Evolutionary conservation across 2,113 vertebrate species (phyloP).

Genomic region (Passer domesticus): DNA sequence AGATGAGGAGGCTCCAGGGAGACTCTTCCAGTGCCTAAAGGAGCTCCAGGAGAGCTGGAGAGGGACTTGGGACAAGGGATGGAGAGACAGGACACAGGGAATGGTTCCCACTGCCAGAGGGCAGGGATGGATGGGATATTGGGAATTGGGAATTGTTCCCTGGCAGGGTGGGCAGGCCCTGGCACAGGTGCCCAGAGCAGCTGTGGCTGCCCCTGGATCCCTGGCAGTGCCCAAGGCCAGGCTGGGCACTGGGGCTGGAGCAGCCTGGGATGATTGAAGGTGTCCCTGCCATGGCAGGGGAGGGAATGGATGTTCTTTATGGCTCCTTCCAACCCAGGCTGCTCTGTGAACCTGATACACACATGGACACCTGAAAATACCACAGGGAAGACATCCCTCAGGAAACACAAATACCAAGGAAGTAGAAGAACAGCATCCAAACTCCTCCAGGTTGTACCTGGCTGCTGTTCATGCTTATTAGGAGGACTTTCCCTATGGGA

Average conservation of each 20-base stretch:
- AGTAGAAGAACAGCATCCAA: neutral
- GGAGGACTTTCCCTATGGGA: neutral
- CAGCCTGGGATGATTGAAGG: fast-evolving
- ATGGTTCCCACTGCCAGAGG: neutral
- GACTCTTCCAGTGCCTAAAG: neutral
- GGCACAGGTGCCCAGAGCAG: neutral
- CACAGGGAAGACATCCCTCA: neutral
- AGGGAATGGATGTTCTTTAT: fast-evolving
- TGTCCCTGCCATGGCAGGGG: neutral
- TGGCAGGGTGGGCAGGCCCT: fast-evolving
- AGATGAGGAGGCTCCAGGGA: neutral
- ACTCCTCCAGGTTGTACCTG: neutral
- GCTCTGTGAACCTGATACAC: neutral
- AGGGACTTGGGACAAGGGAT: neutral
- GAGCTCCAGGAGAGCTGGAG: neutral
- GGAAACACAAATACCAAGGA: neutral
- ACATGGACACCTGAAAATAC: neutral
- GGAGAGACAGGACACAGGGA: neutral
- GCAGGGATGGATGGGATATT: fast-evolving
- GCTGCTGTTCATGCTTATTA: neutral
- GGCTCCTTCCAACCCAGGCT: neutral
- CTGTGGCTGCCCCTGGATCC: neutral
- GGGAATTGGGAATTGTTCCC: fast-evolving
- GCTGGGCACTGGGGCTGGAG: fast-evolving
- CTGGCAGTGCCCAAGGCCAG: neutral